A percentile compares a stretch with the other conserved stretches of the same genome.
Evolutionary conservation across 2,797 vertebrate genomes (phyloP).

Genomic region (Molossus alvarezi): DNA sequence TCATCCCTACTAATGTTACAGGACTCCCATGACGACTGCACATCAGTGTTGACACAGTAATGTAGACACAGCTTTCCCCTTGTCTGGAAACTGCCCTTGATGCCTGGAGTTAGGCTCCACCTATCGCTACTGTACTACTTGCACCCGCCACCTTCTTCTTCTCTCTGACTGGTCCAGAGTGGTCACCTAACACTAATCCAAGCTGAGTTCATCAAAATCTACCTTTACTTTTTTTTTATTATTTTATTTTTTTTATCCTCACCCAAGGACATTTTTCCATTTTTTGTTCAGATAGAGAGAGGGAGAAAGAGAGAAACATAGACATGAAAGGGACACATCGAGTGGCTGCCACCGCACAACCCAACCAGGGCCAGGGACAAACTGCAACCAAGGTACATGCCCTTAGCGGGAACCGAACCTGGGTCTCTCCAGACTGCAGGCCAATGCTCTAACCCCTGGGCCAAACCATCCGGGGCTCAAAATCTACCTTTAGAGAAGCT

Average conservation of each 20-base stretch:
- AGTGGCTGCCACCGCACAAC: too few species aligned
- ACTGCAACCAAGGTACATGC: too few species aligned
- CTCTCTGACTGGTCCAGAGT: neutral
- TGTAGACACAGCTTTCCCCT: neutral
- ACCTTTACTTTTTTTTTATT: neutral
- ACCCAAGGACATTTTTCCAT: too few species aligned
- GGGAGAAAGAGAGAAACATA: too few species aligned
- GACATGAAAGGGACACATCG: too few species aligned
- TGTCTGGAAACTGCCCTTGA: neutral
- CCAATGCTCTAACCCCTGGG: too few species aligned
- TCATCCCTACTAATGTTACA: neutral
- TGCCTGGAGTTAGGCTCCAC: neutral
- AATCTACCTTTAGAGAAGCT: neutral
- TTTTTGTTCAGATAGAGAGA: too few species aligned
- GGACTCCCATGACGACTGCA: neutral
- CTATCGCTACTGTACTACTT: rapidly evolving
- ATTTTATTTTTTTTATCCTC: too few species aligned
- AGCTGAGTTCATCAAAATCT: neutral
- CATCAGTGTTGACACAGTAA: rapidly evolving
- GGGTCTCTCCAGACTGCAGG: too few species aligned
- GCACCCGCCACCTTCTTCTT: neutral
- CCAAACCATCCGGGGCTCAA: neutral
- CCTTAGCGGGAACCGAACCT: too few species aligned
- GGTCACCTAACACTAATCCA: neutral
- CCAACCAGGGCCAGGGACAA: too few species aligned